Evolutionary conservation across 2,888 invertebrate genomes (phyloP).

Genomic region (Dicyrtoma fusca): DNA sequence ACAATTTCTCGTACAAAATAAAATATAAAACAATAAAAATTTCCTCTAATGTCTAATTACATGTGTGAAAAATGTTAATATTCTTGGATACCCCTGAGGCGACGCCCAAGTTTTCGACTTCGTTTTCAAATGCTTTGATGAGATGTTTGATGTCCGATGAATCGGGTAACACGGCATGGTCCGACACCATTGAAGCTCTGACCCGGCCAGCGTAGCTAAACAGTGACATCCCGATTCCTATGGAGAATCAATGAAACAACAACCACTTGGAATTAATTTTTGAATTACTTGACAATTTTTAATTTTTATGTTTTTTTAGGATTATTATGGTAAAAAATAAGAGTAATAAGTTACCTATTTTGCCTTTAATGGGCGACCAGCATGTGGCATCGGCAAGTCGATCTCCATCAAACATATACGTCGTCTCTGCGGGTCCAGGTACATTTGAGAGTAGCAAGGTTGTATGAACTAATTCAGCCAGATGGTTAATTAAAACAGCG

Average conservation of each 20-base stretch:
- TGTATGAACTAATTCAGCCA: constrained; percentile 31
- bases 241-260: constrained; percentile 13
- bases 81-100: constrained; percentile 34
- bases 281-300: background rate
- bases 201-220: constrained; percentile 50
- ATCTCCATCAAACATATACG: constrained; percentile 37
- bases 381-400: constrained; percentile 46
- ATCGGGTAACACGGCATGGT: constrained; percentile 42
- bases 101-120: constrained; percentile 40
- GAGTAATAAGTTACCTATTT: constrained; percentile 40
- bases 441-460: constrained; percentile 21
- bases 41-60: constrained; percentile 4
- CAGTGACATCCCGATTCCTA: constrained; percentile 49
- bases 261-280: background rate
- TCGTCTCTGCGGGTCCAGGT: constrained; percentile 23
- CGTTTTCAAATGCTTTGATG: constrained; percentile 49
- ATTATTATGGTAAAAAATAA: background rate
- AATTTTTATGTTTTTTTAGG: background rate
- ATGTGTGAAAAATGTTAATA: background rate
- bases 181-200: constrained; percentile 46
- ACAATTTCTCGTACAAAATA: too few species aligned
- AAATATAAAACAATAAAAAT: too few species aligned
- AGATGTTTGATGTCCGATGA: constrained; percentile 41
- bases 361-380: constrained; percentile 50
- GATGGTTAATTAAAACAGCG: constrained; percentile 38